These are phyloP conservation scores for Emberiza fucata DNA, from an alignment of 2,113 vertebrate genomes.

Conservation along the genomic window DNA sequence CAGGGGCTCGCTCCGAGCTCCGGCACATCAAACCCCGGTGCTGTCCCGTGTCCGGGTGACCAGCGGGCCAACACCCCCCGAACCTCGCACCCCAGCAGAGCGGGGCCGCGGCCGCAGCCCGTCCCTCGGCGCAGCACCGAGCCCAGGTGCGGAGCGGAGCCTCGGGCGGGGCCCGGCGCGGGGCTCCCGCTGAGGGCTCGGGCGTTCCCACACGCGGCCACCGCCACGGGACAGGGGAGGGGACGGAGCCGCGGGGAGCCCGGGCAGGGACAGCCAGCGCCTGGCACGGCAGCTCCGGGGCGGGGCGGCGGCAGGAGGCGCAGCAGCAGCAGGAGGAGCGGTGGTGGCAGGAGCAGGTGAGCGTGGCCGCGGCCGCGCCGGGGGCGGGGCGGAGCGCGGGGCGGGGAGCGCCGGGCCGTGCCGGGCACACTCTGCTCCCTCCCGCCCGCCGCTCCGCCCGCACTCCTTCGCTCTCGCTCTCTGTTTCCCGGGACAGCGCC, in stretches of 20 bases:
- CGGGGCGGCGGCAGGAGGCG: neutral
- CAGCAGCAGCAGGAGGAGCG: neutral
- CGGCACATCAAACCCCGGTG: neutral
- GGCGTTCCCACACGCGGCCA: fast-evolving
- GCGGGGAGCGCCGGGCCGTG: neutral
- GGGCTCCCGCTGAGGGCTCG: neutral
- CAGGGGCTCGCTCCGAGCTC: fast-evolving
- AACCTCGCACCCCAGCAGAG: fast-evolving
- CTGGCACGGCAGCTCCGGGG: neutral
- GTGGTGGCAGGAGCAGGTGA: neutral
- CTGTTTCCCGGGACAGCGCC: neutral
- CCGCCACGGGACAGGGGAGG: fast-evolving
- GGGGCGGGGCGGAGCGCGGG: neutral
- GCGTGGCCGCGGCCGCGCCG: neutral
- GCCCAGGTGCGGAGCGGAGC: neutral
- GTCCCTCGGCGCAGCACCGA: neutral
- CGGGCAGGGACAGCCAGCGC: fast-evolving
- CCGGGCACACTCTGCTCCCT: neutral
- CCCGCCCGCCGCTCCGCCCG: neutral
- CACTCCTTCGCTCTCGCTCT: neutral
- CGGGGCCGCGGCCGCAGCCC: neutral
- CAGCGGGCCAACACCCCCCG: fast-evolving
- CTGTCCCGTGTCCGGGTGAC: fast-evolving
- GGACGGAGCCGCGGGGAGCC: fast-evolving
- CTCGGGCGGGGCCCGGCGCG: neutral